Evolutionary conservation across 2,797 vertebrate species (phyloP).

Genomic region (Rhodeus uyekii): DNA sequence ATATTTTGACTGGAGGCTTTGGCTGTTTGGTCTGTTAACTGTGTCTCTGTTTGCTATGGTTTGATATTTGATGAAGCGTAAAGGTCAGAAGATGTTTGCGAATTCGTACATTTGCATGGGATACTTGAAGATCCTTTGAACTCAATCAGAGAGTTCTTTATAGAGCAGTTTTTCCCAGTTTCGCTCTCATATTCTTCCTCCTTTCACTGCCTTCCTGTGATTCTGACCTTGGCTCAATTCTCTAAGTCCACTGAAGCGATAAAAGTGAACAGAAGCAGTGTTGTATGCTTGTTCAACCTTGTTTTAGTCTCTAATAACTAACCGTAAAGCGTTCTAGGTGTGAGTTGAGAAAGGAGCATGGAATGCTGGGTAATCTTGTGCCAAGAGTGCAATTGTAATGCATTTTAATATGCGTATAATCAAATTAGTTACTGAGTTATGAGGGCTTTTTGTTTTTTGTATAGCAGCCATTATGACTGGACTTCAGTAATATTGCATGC

Average conservation of each 20-base stretch:
- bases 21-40: slow-evolving; percentile 38
- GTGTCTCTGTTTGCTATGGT: slow-evolving; percentile 41
- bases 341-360: slow-evolving; percentile 58
- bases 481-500: not conserved
- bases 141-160: not conserved
- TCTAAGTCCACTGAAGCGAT: slow-evolving; percentile 11
- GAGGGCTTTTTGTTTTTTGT: not conserved
- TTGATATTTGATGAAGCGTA: slow-evolving; percentile 48
- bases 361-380: slow-evolving; percentile 49
- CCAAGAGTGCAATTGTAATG: slow-evolving; percentile 40
- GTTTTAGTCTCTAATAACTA: no score
- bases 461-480: not conserved
- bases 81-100: slow-evolving; percentile 44
- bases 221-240: slow-evolving; percentile 22
- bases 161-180: not conserved
- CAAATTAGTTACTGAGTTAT: not conserved
- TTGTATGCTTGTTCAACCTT: no score
- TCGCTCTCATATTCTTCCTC: not conserved
- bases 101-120: slow-evolving; percentile 48
- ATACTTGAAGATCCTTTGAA: not conserved
- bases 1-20: slow-evolving; percentile 46
- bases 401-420: not conserved
- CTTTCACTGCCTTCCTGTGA: not conserved
- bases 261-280: not conserved
- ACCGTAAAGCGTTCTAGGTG: no score